Evolutionary conservation across 2,113 vertebrate genomes (phyloP), one percentile per base, ranked within the genome.

Genomic region (Aptenodytes patagonicus): DNA sequence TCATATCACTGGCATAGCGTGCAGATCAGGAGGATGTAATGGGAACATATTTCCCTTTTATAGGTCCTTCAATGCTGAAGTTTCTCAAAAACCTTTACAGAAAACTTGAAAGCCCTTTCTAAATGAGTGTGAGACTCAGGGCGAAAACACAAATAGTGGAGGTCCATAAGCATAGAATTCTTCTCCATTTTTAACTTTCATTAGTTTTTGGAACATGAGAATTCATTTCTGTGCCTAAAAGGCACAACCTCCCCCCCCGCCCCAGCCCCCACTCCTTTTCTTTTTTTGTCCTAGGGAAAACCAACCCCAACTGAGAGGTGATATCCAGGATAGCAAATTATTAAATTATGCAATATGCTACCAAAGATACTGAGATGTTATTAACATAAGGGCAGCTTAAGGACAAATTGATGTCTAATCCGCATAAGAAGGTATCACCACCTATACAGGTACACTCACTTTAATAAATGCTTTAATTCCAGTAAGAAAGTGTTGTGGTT

Each of bases 211-310:
- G 20, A 64, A 64, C 17, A 28, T 17, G 9, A 62, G 26, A 77
- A 49, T 69, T 76, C 1, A 38, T 72, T 83, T 83, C 40, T 88
- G 2, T 86, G 19, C n/a, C 40, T 80, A 15, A 64, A 83, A 79
- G 17, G 10, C 4, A 1, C 1, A 1, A 44, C 15, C 21, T 70
- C 13, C 5, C 38, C 36, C 36, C 1, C 42, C 42, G 14, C 1
- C 10, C 16, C 29, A 54, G 55, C 42, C 28, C 17, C 14, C 2
- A 13, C 5, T 36, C 4, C 4, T 21, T 26, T n/a, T 32, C 12
- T 22, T 10, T 60, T 70, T 64, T 4, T 29, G 31, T 68, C 18
- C 15, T 47, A 31, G 34, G 18, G 25, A 77, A 89, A 91, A 66
- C 10, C 24, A 52, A 18, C 28, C 18, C 28, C 31, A 55, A 38